Conservation (phyloP, 2,888 invertebrate species). For the Seira musarum region DNA sequence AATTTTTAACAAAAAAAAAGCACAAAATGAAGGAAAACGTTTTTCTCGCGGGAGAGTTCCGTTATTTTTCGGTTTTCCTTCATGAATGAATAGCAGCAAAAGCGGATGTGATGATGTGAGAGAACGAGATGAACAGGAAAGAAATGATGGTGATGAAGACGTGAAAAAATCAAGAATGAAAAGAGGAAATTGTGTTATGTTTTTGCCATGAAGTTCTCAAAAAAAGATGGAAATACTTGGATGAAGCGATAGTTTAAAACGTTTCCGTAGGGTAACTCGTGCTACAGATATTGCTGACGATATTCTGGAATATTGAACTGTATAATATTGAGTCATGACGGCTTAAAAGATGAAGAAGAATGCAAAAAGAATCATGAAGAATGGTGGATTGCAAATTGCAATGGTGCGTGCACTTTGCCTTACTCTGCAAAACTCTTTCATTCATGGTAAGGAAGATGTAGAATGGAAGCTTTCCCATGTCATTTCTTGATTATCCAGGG, state of each 20-base stretch:
- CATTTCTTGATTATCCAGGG: neutral
- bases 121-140: slow-evolving; percentile 12
- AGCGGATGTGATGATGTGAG: slow-evolving; percentile 18
- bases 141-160: neutral
- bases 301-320: neutral
- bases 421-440: slow-evolving; percentile 14
- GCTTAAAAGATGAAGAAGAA: neutral
- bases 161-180: too few species aligned
- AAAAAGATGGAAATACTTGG: neutral
- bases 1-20: neutral
- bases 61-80: slow-evolving; percentile 36
- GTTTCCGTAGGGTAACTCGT: neutral
- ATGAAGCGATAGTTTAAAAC: neutral
- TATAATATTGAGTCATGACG: neutral
- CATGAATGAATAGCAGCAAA: slow-evolving; percentile 20
- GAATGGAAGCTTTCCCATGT: neutral
- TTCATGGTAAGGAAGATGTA: neutral
- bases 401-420: slow-evolving; percentile 31
- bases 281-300: neutral
- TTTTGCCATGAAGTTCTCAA: neutral
- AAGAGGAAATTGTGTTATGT: neutral
- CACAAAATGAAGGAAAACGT: slow-evolving; percentile 20
- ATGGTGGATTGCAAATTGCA: slow-evolving; percentile 25
- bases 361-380: neutral
- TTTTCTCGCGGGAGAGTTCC: slow-evolving; percentile 41